Base-by-base conservation (phyloP, 2,113 vertebrate genomes). In the Gambusia affinis region DNA sequence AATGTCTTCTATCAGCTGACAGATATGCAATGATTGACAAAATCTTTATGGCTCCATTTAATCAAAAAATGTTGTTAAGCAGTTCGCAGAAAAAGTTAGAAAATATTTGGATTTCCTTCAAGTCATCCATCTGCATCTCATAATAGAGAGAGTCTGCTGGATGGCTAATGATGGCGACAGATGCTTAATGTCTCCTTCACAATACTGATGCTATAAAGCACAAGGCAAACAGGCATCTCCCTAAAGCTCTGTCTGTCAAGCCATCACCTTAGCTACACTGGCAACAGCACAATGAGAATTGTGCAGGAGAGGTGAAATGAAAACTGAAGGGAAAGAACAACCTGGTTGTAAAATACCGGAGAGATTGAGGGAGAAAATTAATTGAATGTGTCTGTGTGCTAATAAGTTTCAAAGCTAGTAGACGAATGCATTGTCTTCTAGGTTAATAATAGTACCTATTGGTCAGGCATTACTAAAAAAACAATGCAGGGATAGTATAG, bases 111-210 rank as follows among this genome's bases (percentile, higher is more conserved):
- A 91, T 86, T 90, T 90, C 73, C 79, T 87, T 89, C 80, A 89
- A 88, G 87, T 91, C 79, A 81, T 90, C 84, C 70, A 89, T 89
- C 80, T 86, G 72, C 84, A 86, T 91, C 89, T 91, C 83, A 83
- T 88, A 86, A 83, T 72, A 80, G 82, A 82, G 77, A 44, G 76
- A 85, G 70, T 76, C 83, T 72, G 83, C 80, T 87, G 81, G 84
- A 85, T 39, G 64, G 72, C 87, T 93, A 91, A 93, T 92, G 88
- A 92, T 64, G 61, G 65, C 70, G 44, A 79, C 92, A 93, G 92
- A 89, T 92, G 91, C 85, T 87, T 92, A 91, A 92, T 91, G 88
- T 83, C 85, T 90, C 81, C 86, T 88, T 90, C 77, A 89, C 89
- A 91, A 89, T 90, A 78, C 91, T 78, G 87, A 83, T 65, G 83